phyloP scores from a whole-genome alignment of 2,113 vertebrate species.

The Tonatia bakeri region DNA sequence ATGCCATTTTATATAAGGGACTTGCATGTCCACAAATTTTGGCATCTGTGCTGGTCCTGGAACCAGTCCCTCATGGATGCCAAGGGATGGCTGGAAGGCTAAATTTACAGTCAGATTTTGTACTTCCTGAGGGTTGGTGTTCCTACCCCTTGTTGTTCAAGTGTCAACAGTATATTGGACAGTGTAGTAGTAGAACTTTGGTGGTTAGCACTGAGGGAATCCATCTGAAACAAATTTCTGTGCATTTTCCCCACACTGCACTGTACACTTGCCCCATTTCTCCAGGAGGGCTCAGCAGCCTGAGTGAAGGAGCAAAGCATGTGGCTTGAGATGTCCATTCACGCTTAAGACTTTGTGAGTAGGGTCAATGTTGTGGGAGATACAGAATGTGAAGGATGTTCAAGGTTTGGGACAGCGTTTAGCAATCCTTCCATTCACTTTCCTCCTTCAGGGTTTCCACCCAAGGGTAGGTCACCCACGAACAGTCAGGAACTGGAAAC shows the following conservation, averaged over 20 bases:
- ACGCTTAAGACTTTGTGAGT: neutral
- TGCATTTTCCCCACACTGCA: neutral
- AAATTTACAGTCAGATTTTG: neutral
- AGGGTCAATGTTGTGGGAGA: neutral
- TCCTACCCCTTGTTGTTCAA: neutral
- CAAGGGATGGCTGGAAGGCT: neutral
- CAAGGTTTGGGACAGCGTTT: neutral
- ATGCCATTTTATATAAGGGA: neutral
- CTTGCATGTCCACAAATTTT: neutral
- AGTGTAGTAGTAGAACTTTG: neutral
- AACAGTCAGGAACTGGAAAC: neutral
- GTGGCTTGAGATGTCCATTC: neutral
- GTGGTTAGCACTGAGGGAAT: neutral
- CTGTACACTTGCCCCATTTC: neutral
- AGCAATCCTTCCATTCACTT: neutral
- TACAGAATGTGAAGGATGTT: neutral
- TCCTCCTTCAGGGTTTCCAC: neutral
- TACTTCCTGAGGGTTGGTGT: neutral
- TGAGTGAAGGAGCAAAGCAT: neutral
- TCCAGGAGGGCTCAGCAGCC: neutral
- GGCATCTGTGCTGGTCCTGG: neutral
- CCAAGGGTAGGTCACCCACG: neutral
- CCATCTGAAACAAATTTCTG: neutral
- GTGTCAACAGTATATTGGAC: neutral
- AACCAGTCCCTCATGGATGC: neutral